Evolutionary conservation across 2,113 vertebrate species (phyloP).

Genomic region (Macquaria ambigua): DNA sequence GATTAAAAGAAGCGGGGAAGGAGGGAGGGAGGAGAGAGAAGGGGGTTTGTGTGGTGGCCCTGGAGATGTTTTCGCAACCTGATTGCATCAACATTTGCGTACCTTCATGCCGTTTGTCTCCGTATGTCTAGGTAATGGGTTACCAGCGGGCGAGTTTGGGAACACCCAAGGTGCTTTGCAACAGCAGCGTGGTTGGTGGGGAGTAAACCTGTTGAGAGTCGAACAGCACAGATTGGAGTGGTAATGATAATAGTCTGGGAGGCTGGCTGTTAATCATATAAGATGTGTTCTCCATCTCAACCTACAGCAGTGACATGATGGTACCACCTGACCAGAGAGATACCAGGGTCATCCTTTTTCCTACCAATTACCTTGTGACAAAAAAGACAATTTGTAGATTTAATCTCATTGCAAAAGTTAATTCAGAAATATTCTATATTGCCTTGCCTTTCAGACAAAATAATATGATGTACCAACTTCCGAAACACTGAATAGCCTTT

Average conservation of each 20-base stretch:
- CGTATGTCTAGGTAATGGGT: slow-evolving; percentile 88
- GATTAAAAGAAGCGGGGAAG: slow-evolving; percentile 67
- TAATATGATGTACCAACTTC: not conserved
- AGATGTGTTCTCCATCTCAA: slow-evolving; percentile 63
- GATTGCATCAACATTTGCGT: slow-evolving; percentile 86
- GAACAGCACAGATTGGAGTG: slow-evolving; percentile 79
- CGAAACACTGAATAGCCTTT: not conserved
- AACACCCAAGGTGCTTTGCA: slow-evolving; percentile 89
- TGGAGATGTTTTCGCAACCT: slow-evolving; percentile 89
- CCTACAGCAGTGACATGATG: slow-evolving; percentile 4
- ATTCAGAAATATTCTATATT: slow-evolving; percentile 5
- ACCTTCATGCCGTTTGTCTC: slow-evolving; percentile 84
- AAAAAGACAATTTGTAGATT: slow-evolving; percentile 1
- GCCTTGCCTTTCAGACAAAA: not conserved
- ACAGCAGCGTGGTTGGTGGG: slow-evolving; percentile 78
- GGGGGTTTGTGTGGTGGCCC: slow-evolving; percentile 73
- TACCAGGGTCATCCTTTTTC: slow-evolving; percentile 2
- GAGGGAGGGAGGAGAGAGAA: slow-evolving; percentile 22
- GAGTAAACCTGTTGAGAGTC: slow-evolving; percentile 85
- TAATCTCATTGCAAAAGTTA: slow-evolving; percentile 15
- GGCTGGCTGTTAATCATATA: slow-evolving; percentile 74
- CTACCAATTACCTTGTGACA: not conserved
- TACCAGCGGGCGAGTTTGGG: slow-evolving; percentile 85
- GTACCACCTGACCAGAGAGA: slow-evolving; percentile 29
- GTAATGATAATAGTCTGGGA: slow-evolving; percentile 83